These are phyloP conservation scores for Sebastes variabilis DNA, from an alignment of 2,797 vertebrate species.

Conservation along the genomic window DNA sequence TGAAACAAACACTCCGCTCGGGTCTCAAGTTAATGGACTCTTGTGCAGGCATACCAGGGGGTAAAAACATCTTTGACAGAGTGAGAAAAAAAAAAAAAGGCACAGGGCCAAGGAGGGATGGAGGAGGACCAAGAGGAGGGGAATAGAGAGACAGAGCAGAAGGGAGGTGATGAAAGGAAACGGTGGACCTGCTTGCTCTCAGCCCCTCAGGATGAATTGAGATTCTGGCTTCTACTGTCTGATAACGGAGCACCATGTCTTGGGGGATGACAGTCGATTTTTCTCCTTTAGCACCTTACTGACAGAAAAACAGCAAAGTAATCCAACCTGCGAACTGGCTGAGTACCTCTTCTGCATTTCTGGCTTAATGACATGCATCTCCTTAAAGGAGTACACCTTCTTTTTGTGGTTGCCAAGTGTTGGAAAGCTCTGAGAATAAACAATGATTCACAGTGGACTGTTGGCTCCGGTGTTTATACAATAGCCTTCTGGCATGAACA, in stretches of 20 bases:
- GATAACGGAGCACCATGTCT: constrained; percentile 62
- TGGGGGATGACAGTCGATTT: constrained; percentile 63
- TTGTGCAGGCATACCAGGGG: constrained; percentile 36
- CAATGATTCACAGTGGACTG: neutral
- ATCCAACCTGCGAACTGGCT: constrained; percentile 39
- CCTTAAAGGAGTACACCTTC: neutral
- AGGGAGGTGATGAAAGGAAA: constrained; percentile 46
- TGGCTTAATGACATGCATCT: constrained; percentile 45
- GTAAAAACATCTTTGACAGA: constrained; percentile 53
- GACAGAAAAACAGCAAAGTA: constrained; percentile 48
- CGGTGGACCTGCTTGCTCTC: constrained; percentile 9
- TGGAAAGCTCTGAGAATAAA: neutral
- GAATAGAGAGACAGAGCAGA: constrained; percentile 13
- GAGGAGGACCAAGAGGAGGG: neutral
- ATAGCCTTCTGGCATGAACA: neutral
- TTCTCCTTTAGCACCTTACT: constrained; percentile 61
- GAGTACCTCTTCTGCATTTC: constrained; percentile 9
- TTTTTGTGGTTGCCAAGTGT: neutral
- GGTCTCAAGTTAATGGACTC: constrained; percentile 55
- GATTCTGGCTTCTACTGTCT: constrained; percentile 53
- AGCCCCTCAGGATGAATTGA: constrained; percentile 54
- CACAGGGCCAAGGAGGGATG: constrained; percentile 11
- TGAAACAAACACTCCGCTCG: constrained; percentile 56
- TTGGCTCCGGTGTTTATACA: neutral
- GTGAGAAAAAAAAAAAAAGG: constrained; percentile 1